Evolutionary conservation across 2,888 invertebrate genomes (phyloP), one percentile per base, ranked within the genome.

Genomic region (Zhuqinia jingwanae): DNA sequence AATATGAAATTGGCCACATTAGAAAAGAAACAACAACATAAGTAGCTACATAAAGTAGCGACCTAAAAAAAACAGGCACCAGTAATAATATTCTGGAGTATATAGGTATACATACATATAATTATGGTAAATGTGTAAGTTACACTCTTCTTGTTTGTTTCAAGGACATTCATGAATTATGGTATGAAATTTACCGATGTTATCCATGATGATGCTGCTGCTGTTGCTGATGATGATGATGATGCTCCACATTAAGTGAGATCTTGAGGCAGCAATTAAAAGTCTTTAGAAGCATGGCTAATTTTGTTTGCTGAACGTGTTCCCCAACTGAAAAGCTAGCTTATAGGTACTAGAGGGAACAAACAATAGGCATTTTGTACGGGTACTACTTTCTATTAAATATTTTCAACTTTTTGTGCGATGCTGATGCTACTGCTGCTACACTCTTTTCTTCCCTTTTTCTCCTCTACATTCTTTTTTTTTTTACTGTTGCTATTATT

Each of bases 201-300:
- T n/a, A 15, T 53, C 6, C 2, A 10, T 50, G n/a, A 8, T 50
- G n/a, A 10, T 50, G n/a, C 50, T 50, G n/a, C 50, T 50, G n/a
- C 3, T 22, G 27, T 3, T 68, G 27, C n/a, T 36, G 60, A 63
- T 47, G 73, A 70, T 70, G 77, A 65, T 58, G 78, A 78, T 70
- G 78, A 85, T 70, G 70, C 47, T 78, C 25, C 47, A 85, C 65
- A 75, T 85, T 85, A 80, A 80, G 80, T 75, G 80, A 85, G 80
- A 80, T 85, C 85, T 85, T 80, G 42, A 85, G 80, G 85, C 80
- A 80, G 85, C 80, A 85, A 85, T 85, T 85, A 85, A 85, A 85
- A 75, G 85, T 50, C 80, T 80, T 76, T 80, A 80, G 80, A 65
- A 80, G 85, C 80, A 56, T 80, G 78, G 70, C 85, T 85, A 80